Evolutionary conservation across 1,140 invertebrate genomes (phyloP), one percentile per base, ranked within the genome.

Genomic region (Megalopta genalis): DNA sequence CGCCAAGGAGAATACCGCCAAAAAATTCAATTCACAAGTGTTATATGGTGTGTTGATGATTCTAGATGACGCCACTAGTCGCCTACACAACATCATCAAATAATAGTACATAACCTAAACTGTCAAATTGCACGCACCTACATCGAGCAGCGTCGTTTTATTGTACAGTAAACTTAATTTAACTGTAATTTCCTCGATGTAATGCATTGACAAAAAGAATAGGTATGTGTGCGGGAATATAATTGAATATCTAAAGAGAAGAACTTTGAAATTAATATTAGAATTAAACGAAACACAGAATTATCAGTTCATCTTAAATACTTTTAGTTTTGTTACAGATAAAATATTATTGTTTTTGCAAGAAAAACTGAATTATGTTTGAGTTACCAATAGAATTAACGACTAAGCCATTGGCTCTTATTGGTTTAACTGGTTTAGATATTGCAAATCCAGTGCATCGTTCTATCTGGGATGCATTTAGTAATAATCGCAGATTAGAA

Each of bases 391-490:
- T 93, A 77, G 96, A 97, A 93, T 93, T 98, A 75, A 95, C 95
- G 80, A 94, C 95, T 78, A 95, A 96, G 87, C 97, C 98, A 18
- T 94, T 97, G 88, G 96, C 97, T 27, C 93, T 98, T 62, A 95
- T 99, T 54, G 97, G 96, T 25, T 93, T 99, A 49, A 96, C 96
- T 80, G 98, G 98, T 23, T 93, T 99, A 68, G 98, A 99, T 90
- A 94, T 96, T 14, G 92, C 95, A 85, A 98, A 99, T 94, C 94
- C 96, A 16, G 94, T 97, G 52, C 98, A 99, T 90, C 96, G 96
- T 88, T 94, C 96, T 42, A 97, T 99, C 89, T 99, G 97, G 98
- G 98, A 99, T 90, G 96, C 96, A 0, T 98, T 99, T 91, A 96
- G 94, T 77, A 96, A 96, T 85, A 97, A 96, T 90, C 94, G 97